Evolutionary conservation across 2,888 invertebrate genomes (phyloP).

Genomic region (Chrysopilus asiliformis): DNA sequence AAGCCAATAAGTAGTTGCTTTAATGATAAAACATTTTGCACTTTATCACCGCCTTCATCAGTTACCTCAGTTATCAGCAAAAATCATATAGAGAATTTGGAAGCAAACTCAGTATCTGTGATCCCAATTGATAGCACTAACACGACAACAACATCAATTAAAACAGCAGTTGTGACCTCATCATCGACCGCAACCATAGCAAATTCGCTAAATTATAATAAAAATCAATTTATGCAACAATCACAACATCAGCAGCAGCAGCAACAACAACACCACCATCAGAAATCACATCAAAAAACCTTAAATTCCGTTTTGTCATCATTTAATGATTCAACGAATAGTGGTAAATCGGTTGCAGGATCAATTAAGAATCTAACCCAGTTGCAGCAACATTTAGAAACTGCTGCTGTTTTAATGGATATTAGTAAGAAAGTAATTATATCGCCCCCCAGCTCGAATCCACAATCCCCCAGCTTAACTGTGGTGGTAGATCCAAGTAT

Average conservation of each 20-base stretch:
- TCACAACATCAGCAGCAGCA: background rate
- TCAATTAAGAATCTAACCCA: constrained; percentile 22
- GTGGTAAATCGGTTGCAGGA: constrained; percentile 8
- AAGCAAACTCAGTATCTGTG: constrained; percentile 20
- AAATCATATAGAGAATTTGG: constrained; percentile 18
- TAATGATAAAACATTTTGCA: constrained; percentile 6
- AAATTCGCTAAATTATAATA: constrained; percentile 7
- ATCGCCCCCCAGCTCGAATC: constrained; percentile 35
- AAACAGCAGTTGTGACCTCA: background rate
- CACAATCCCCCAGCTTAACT: constrained; percentile 16
- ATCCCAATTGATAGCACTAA: constrained; percentile 15
- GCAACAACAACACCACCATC: constrained; percentile 1
- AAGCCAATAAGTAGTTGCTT: constrained; percentile 5
- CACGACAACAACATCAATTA: too few species aligned
- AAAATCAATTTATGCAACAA: constrained; percentile 1
- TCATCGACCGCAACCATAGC: background rate
- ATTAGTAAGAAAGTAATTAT: constrained; percentile 36
- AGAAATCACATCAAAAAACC: background rate
- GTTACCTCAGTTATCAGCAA: constrained; percentile 23
- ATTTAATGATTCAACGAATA: constrained; percentile 8
- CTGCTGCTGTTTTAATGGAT: constrained; percentile 36
- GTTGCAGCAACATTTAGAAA: constrained; percentile 34
- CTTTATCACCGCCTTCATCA: constrained; percentile 20
- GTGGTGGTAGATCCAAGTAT: constrained; percentile 25
- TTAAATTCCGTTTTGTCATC: constrained; percentile 3